Evolutionary conservation across 2,888 invertebrate genomes (phyloP), one percentile per base, ranked within the genome.

Genomic region (Andrena praecox): DNA sequence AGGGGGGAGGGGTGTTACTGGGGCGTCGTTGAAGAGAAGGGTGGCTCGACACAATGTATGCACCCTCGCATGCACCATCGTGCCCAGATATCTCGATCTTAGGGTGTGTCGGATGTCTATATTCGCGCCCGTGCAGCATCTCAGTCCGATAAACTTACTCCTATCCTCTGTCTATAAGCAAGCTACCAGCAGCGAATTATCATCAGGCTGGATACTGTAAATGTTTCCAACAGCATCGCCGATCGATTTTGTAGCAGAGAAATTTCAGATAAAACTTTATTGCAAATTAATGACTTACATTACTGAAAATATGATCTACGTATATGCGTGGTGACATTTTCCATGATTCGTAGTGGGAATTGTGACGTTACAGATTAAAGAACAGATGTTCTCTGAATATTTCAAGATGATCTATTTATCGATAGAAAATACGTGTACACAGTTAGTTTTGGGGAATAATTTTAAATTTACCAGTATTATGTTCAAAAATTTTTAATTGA

Each of bases 31-130:
- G 84, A 62, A 82, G 83, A 82, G 85, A 82, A 85, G 90, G 90
- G 90, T 88, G 81, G 88, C 85, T 73, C 85, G 87, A 86, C 85
- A 90, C 93, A 92, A 93, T 92, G 91, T 92, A 93, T 93, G 93
- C 93, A 93, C 93, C 92, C 92, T 92, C 91, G 89, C 85, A 80
- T 91, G 89, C 89, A 90, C 86, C 87, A 85, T 84, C 85, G 86
- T 89, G 82, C 88, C 87, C 83, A 86, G 87, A 90, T 91, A 91
- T 91, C 90, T 88, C 87, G 88, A 87, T 88, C 89, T 90, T 85
- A 82, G 88, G 90, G 89, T 90, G 88, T 88, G 89, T 91, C 87
- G 86, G 85, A 91, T 88, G 90, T 89, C 89, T 90, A 90, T 89
- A 89, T 89, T 89, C 86, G 83, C 84, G 81, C 82, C 70, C 78